Base-by-base conservation (phyloP, 2,888 invertebrate genomes). In the Pristionchus japonicus region DNA sequence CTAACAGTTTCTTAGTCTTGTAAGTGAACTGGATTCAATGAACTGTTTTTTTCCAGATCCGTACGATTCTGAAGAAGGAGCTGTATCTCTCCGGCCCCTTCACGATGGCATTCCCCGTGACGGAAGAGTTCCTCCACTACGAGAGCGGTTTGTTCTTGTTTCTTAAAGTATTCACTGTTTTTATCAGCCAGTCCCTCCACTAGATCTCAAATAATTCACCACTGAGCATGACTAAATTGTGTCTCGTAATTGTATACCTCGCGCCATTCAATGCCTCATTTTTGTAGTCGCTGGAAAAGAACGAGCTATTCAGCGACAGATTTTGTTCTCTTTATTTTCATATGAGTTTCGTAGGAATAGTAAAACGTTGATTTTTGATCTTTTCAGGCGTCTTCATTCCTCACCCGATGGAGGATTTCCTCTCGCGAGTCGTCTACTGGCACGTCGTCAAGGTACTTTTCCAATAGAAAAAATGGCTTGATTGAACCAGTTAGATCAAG, bases 101-200 rank as follows among this genome's bases (percentile, higher is more conserved):
- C 3, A 94, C 94, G 13, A 92, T 94, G 92, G 94, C 94, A 17
- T 93, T 94, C 90, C 94, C 94, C 1, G 92, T 94, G 13, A 93
- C 94, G 1, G 94, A 94, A 89, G 94, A 94, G 88, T 94, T 94
- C 84, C 90, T 94, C 17, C 94, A 94, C 84, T 94, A 94, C 83
- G 91, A 93, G 20, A 90, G 89, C 37, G 93, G 93, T 90, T 34
- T 23, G 23, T 31, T 64, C 4, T 27, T 64, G 4, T 13, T 57
- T n/a, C n/a, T n/a, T n/a, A n/a, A n/a, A n/a, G n/a, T n/a, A n/a
- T n/a, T n/a, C n/a, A n/a, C n/a, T n/a, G n/a, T n/a, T n/a, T n/a
- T n/a, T n/a, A n/a, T n/a, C n/a, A n/a, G n/a, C n/a, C n/a, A n/a
- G n/a, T n/a, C n/a, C n/a, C n/a, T n/a, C n/a, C n/a, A n/a, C n/a